Evolutionary conservation across 1,140 invertebrate species (phyloP).

Genomic region (Lethrus apterus): DNA sequence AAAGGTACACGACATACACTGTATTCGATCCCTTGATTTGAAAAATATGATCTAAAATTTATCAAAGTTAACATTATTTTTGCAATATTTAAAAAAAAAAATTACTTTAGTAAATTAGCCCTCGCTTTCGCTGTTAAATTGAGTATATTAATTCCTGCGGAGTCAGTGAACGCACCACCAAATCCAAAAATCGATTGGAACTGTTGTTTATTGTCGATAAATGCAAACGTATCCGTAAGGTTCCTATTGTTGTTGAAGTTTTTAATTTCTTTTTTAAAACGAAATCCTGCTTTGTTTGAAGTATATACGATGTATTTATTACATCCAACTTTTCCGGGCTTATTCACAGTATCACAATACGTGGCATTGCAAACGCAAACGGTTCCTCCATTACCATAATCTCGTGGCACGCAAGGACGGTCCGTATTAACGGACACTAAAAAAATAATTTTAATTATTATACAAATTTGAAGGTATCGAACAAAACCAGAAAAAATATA

Average conservation of each 20-base stretch:
- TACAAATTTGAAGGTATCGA: too few relatives aligned
- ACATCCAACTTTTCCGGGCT: background rate
- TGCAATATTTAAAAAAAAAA: too few relatives aligned
- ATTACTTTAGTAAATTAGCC: slow-evolving; percentile 44
- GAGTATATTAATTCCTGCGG: slow-evolving; percentile 67
- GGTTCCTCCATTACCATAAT: slow-evolving; percentile 18
- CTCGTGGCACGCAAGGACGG: slow-evolving; percentile 10
- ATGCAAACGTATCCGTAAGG: too few relatives aligned
- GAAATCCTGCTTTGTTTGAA: slow-evolving; percentile 1
- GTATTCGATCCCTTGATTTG: slow-evolving; percentile 61
- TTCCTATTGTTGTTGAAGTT: background rate
- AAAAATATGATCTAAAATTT: slow-evolving; percentile 46
- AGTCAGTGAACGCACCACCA: slow-evolving; percentile 82
- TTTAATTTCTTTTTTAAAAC: background rate
- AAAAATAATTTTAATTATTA: too few relatives aligned
- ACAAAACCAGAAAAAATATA: too few relatives aligned
- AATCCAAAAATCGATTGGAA: slow-evolving; percentile 66
- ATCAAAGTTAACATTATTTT: too few relatives aligned
- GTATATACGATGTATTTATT: background rate
- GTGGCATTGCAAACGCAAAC: slow-evolving; percentile 82
- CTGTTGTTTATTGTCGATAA: background rate
- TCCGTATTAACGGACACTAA: too few relatives aligned
- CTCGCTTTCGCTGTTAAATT: slow-evolving; percentile 49
- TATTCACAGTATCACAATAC: slow-evolving; percentile 68
- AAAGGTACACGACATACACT: slow-evolving; percentile 71